Evolutionary conservation across 2,113 vertebrate species (phyloP).

Genomic region (Xenus cinereus): DNA sequence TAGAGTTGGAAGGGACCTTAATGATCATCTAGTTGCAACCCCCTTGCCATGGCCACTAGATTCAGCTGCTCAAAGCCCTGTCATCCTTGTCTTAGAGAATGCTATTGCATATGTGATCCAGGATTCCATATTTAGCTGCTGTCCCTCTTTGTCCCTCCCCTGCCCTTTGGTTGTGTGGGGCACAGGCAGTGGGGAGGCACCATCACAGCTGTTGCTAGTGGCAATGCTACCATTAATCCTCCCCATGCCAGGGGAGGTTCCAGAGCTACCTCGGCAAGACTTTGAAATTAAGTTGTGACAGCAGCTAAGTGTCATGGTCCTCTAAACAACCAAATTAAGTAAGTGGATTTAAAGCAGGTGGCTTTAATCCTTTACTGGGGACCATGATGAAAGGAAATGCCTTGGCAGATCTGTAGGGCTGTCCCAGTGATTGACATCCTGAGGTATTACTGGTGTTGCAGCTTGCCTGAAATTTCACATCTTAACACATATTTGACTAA

Average conservation of each 20-base stretch:
- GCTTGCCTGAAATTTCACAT: not conserved
- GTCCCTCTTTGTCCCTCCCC: not conserved
- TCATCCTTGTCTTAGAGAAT: not conserved
- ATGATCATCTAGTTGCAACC: not conserved
- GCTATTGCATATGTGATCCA: not conserved
- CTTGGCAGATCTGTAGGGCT: not conserved
- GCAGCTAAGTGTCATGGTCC: not conserved
- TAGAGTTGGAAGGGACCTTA: no score
- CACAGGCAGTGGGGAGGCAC: not conserved
- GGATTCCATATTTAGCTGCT: not conserved
- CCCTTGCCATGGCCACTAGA: not conserved
- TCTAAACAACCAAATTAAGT: not conserved
- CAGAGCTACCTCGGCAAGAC: not conserved
- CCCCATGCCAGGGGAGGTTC: not conserved
- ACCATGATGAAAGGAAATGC: conserved; percentile 4
- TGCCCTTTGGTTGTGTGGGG: not conserved
- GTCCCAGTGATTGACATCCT: not conserved
- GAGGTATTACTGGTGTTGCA: not conserved
- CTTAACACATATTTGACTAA: not conserved
- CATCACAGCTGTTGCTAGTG: not conserved
- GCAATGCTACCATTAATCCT: not conserved
- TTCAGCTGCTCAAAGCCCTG: not conserved
- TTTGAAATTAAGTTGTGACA: not conserved
- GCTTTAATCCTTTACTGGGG: not conserved
- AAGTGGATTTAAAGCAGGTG: conserved; percentile 23